Evolutionary conservation across 2,113 vertebrate species (phyloP).

Genomic region (Hemibates koningsi): DNA sequence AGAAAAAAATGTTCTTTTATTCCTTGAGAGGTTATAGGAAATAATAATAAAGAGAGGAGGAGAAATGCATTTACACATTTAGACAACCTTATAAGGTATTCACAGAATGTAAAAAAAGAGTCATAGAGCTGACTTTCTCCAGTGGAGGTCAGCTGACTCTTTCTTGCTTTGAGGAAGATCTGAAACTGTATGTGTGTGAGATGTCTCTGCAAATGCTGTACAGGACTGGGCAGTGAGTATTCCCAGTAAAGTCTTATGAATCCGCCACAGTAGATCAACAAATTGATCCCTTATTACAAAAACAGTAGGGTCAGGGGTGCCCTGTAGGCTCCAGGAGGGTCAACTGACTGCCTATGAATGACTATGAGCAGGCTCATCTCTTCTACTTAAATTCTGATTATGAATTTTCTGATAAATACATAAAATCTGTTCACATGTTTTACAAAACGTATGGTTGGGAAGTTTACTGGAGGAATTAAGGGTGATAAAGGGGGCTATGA

Average conservation of each 20-base stretch:
- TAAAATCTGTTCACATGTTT: neutral
- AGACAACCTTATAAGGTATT: slow-evolving; percentile 7
- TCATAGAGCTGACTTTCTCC: slow-evolving; percentile 6
- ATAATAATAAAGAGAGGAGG: slow-evolving; percentile 44
- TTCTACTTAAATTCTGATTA: neutral
- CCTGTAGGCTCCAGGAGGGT: neutral
- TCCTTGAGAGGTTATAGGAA: slow-evolving; percentile 34
- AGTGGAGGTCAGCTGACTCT: slow-evolving; percentile 39
- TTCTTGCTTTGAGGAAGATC: neutral
- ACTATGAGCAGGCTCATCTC: neutral
- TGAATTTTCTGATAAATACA: neutral
- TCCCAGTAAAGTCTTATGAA: neutral
- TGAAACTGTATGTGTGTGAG: neutral
- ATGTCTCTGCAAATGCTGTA: neutral
- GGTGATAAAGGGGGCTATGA: neutral
- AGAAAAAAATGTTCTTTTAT: slow-evolving; percentile 43
- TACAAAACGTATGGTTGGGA: neutral
- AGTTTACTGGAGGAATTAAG: neutral
- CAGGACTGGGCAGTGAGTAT: neutral
- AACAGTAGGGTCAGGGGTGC: neutral
- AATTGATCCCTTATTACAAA: neutral
- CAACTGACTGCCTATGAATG: neutral
- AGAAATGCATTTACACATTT: slow-evolving; percentile 30
- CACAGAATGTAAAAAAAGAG: neutral
- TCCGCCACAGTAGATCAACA: neutral